A percentile compares a stretch with the other conserved stretches of the same genome.
phyloP scores from a whole-genome alignment of 1,140 invertebrate genomes.

The Oreohelix idahoensis region DNA sequence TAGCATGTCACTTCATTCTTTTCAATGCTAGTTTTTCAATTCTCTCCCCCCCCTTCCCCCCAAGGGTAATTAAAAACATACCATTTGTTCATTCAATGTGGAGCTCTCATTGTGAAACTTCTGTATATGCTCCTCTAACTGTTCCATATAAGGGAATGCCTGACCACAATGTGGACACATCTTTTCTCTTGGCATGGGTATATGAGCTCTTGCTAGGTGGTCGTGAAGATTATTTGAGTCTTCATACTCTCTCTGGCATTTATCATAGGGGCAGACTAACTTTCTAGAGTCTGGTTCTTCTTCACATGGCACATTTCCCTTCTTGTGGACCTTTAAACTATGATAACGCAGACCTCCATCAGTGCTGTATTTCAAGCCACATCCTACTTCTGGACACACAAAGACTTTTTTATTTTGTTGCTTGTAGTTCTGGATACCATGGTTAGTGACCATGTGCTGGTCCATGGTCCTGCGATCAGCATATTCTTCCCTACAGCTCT shows the following conservation, averaged over 20 bases:
- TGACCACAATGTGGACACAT: slow-evolving; percentile 31
- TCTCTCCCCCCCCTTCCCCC: too few relatives aligned
- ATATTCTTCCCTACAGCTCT: slow-evolving; percentile 20
- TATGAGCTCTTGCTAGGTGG: slow-evolving; percentile 26
- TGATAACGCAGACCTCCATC: slow-evolving; percentile 29
- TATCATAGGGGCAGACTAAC: slow-evolving; percentile 17
- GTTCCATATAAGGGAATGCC: slow-evolving; percentile 15
- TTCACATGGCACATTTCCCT: background rate
- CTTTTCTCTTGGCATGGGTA: slow-evolving; percentile 31
- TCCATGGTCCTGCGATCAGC: slow-evolving; percentile 10
- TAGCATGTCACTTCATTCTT: too few relatives aligned
- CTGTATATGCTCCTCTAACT: slow-evolving; percentile 10
- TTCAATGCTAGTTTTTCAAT: too few relatives aligned
- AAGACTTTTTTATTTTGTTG: background rate
- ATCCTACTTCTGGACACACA: slow-evolving; percentile 26
- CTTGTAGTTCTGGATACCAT: slow-evolving; percentile 18
- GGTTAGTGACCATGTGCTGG: slow-evolving; percentile 19
- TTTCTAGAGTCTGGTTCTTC: background rate
- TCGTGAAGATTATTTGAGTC: background rate
- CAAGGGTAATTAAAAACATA: too few relatives aligned
- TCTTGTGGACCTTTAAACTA: slow-evolving; percentile 13
- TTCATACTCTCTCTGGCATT: slow-evolving; percentile 29
- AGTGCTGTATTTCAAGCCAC: slow-evolving; percentile 23
- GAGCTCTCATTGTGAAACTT: slow-evolving; percentile 11
- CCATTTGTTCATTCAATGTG: slow-evolving; percentile 14